Evolutionary conservation across 2,888 invertebrate species (phyloP).

Genomic region (Polydrusus pterygomalis): DNA sequence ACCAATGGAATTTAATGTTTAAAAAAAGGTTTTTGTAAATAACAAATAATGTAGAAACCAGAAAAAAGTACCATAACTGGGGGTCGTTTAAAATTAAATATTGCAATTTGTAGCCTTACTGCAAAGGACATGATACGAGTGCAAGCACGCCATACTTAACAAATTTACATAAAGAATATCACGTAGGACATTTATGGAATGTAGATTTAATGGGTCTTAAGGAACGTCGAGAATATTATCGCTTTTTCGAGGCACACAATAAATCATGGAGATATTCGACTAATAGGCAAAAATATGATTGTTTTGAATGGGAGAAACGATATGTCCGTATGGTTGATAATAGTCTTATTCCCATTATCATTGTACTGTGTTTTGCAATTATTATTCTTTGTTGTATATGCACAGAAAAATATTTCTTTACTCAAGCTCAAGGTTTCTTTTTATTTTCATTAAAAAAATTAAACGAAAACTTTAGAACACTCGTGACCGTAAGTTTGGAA

Average conservation of each 20-base stretch:
- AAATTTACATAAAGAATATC: slow-evolving; percentile 31
- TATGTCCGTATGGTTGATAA: not conserved
- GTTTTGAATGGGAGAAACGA: not conserved
- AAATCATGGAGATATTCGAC: slow-evolving; percentile 32
- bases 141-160: slow-evolving; percentile 1
- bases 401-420: too few species aligned
- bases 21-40: too few species aligned
- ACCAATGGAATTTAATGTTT: too few species aligned
- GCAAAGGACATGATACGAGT: too few species aligned
- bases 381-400: not conserved
- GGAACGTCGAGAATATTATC: slow-evolving; percentile 35
- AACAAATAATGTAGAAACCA: too few species aligned
- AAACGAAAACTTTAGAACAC: too few species aligned
- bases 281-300: slow-evolving; percentile 35
- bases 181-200: slow-evolving; percentile 44
- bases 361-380: not conserved
- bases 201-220: slow-evolving; percentile 28
- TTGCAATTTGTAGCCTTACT: too few species aligned
- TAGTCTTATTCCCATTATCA: not conserved
- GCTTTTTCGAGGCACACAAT: slow-evolving; percentile 20
- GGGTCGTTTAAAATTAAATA: too few species aligned
- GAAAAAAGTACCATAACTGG: too few species aligned
- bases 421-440: too few species aligned
- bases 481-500: too few species aligned
- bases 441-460: too few species aligned